Evolutionary conservation across 2,797 vertebrate species (phyloP).

Genomic region (Malacoraja senta): DNA sequence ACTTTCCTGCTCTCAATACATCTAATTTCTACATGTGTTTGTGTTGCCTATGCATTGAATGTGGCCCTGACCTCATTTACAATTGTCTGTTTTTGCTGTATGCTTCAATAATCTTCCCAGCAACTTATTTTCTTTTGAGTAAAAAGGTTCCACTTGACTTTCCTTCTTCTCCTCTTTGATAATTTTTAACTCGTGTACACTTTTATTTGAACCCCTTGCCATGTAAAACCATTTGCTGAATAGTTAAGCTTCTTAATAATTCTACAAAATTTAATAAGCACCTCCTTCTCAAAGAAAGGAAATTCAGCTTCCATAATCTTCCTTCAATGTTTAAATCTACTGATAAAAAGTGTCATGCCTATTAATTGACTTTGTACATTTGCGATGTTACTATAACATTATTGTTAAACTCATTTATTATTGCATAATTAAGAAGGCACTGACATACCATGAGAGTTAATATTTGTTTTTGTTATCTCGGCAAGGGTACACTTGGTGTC

Average conservation of each 20-base stretch:
- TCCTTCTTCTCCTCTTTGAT: slow-evolving; percentile 13
- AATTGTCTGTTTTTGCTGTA: not conserved
- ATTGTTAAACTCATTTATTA: not conserved
- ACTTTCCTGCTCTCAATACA: too few species aligned
- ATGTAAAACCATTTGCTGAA: not conserved
- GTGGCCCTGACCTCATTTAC: not conserved
- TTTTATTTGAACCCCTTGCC: not conserved
- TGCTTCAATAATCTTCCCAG: not conserved
- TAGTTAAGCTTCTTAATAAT: not conserved
- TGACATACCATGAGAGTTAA: not conserved
- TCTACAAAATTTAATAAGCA: not conserved
- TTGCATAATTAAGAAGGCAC: not conserved
- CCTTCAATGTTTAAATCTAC: not conserved
- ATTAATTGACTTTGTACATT: not conserved
- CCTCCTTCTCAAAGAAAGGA: not conserved
- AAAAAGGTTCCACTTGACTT: slow-evolving; percentile 8
- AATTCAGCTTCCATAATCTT: not conserved
- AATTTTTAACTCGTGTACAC: slow-evolving; percentile 16
- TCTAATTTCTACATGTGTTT: too few species aligned
- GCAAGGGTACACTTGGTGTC: not conserved
- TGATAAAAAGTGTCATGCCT: not conserved
- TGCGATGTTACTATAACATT: not conserved
- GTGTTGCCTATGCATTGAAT: not conserved
- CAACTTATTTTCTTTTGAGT: slow-evolving; percentile 17
- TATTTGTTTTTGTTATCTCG: not conserved